Conservation (phyloP, 1,140 invertebrate genomes). For the Helicoverpa zea region DNA sequence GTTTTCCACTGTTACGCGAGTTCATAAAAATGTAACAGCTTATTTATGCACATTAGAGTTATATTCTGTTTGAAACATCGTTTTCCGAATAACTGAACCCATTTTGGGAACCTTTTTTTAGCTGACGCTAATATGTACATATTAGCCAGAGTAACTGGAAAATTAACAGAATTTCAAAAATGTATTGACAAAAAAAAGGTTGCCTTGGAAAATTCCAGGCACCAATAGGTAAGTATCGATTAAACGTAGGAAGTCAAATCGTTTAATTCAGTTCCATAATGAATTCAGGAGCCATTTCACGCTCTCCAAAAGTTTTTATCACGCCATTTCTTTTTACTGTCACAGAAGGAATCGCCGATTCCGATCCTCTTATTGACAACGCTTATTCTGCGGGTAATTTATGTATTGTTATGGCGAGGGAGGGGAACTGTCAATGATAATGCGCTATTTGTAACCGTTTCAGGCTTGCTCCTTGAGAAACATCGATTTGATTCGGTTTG, state of each 20-base stretch:
- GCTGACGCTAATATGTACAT: no score
- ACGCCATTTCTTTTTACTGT: constrained; percentile 44
- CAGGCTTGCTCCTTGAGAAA: neutral
- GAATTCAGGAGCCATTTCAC: constrained; percentile 44
- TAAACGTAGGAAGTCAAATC: constrained; percentile 39
- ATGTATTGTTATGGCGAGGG: constrained; percentile 36
- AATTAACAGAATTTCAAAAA: no score
- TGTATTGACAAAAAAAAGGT: neutral
- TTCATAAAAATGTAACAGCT: neutral
- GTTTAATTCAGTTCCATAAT: constrained; percentile 36
- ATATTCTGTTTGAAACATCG: neutral
- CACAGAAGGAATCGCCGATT: constrained; percentile 19
- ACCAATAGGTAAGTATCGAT: constrained; percentile 20
- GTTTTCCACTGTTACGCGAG: neutral
- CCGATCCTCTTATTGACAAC: constrained; percentile 40
- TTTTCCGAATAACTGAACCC: no score
- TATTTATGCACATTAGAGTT: neutral
- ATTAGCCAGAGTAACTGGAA: no score
- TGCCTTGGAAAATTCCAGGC: neutral
- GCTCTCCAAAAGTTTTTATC: constrained; percentile 48
- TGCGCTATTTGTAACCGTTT: constrained; percentile 31
- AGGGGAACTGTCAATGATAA: constrained; percentile 26
- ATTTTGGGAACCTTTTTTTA: no score
- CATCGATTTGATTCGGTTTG: constrained; percentile 6
- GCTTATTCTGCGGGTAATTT: constrained; percentile 43